A percentile compares a stretch with the other conserved stretches of the same genome.
phyloP scores from a whole-genome alignment of 2,113 vertebrate genomes.

The Cryptomyrus ogoouensis region DNA sequence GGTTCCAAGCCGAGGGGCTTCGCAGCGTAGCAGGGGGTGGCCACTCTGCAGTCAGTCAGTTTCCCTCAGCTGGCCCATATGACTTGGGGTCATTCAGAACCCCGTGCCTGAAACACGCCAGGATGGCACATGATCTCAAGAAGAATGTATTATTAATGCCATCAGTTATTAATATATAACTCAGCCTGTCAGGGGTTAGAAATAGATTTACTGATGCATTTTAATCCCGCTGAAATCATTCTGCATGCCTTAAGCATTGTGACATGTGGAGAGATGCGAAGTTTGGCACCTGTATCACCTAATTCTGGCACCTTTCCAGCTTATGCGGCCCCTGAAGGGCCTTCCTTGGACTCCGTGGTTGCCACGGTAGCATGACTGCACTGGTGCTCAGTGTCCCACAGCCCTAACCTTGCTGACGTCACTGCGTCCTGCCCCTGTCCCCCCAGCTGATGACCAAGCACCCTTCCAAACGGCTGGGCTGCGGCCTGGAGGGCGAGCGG shows the following conservation, averaged over 20 bases:
- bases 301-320: neutral
- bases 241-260: neutral
- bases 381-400: neutral
- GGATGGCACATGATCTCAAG: slow-evolving; percentile 18
- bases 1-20: neutral
- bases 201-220: neutral
- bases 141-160: slow-evolving; percentile 36
- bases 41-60: neutral
- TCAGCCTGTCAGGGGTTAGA: slow-evolving; percentile 17
- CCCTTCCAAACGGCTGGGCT: slow-evolving; percentile 88
- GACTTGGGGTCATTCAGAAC: neutral
- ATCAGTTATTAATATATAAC: slow-evolving; percentile 26
- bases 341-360: neutral
- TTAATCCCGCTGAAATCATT: slow-evolving; percentile 24
- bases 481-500: slow-evolving; percentile 77
- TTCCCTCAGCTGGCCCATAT: neutral
- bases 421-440: neutral
- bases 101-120: neutral
- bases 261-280: neutral
- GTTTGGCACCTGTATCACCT: neutral
- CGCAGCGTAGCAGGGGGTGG: neutral
- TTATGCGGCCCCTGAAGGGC: neutral
- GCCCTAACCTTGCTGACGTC: neutral
- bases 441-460: slow-evolving; percentile 91
- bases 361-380: neutral